phyloP scores from a whole-genome alignment of 2,888 invertebrate species.

The Ashinkailepas kermadecensis region DNA sequence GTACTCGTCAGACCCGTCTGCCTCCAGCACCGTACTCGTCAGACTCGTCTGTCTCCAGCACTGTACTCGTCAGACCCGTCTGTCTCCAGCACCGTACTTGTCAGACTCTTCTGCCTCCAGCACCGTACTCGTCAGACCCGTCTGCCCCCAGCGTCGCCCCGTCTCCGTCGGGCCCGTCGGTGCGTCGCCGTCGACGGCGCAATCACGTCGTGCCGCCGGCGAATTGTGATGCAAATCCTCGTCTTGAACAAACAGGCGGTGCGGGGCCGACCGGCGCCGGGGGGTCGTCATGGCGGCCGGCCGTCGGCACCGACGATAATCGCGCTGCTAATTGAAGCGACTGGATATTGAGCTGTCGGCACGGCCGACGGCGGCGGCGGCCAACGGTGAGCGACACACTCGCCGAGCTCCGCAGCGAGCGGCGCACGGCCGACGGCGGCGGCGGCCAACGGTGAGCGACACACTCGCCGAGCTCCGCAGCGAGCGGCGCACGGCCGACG shows the following conservation, averaged over 20 bases:
- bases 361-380: neutral
- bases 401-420: too few species aligned
- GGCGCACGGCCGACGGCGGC: neutral
- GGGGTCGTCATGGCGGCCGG: neutral
- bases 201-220: neutral
- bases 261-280: neutral
- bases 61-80: too few species aligned
- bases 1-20: too few species aligned
- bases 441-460: too few species aligned
- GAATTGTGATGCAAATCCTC: conserved; percentile 21
- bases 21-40: too few species aligned
- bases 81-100: too few species aligned
- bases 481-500: neutral
- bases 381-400: too few species aligned
- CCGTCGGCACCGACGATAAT: conserved; percentile 5
- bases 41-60: too few species aligned
- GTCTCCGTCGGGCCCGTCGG: neutral
- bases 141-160: neutral
- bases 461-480: too few species aligned
- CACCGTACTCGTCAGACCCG: neutral
- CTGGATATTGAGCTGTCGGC: neutral
- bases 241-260: conserved; percentile 1
- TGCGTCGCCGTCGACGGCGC: neutral
- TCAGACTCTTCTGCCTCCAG: too few species aligned
- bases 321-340: neutral